Percentiles rank a stretch among this genome's conserved stretches.
These are phyloP conservation scores for Torymus texanus DNA, from an alignment of 2,888 invertebrate species.

Conservation along the genomic window DNA sequence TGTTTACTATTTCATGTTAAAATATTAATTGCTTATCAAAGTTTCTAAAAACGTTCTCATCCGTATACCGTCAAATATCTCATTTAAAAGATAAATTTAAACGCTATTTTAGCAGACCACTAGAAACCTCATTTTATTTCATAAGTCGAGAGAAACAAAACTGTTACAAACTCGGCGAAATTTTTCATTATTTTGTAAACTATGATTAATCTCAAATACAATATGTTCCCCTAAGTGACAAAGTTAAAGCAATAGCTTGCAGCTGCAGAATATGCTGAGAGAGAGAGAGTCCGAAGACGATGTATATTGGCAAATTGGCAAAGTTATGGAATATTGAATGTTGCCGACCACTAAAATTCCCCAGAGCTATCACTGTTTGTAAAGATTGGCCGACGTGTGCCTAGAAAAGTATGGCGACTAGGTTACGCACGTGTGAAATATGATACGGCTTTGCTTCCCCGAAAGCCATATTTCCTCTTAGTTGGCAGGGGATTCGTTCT, in stretches of 20 bases:
- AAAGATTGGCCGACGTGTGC: too few relatives aligned
- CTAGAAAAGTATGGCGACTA: too few relatives aligned
- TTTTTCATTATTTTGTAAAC: too few relatives aligned
- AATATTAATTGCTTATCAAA: conserved; percentile 22
- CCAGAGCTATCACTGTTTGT: conserved; percentile 48
- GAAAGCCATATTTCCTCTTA: too few relatives aligned
- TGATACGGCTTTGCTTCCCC: too few relatives aligned
- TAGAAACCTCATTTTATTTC: too few relatives aligned
- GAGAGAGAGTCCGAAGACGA: conserved; percentile 24
- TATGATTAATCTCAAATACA: too few relatives aligned
- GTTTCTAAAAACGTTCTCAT: neutral
- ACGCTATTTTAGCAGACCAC: neutral
- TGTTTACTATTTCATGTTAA: neutral
- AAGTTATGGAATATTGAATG: conserved; percentile 69
- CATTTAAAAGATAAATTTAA: conserved; percentile 7
- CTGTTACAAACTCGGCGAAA: too few relatives aligned
- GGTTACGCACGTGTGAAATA: too few relatives aligned
- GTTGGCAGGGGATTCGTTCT: too few relatives aligned
- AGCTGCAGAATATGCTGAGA: conserved; percentile 3
- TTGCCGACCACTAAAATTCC: conserved; percentile 65
- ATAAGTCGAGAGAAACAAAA: too few relatives aligned
- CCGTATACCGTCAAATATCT: neutral
- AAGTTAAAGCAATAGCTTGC: conserved; percentile 1
- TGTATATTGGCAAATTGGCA: conserved; percentile 67
- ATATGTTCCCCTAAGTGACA: too few relatives aligned